Percentiles rank a stretch among this genome's conserved stretches.
These are phyloP conservation scores for Netelia fuscicornis DNA, from an alignment of 2,888 invertebrate species.

Conservation along the genomic window DNA sequence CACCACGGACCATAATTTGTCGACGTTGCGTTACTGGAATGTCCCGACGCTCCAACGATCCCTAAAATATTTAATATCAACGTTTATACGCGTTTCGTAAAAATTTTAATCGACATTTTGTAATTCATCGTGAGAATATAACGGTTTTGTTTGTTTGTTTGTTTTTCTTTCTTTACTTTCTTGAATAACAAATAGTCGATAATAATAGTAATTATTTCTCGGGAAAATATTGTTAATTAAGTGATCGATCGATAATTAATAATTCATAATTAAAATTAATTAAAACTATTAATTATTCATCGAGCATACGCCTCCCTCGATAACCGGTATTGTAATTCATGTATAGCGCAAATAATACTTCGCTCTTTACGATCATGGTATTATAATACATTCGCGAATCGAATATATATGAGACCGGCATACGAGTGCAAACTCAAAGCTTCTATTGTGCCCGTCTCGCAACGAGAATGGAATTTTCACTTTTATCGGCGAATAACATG, in stretches of 20 bases:
- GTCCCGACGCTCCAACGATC: background rate
- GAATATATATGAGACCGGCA: background rate
- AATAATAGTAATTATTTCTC: too few species aligned
- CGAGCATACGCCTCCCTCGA: background rate
- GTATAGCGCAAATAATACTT: constrained; percentile 21
- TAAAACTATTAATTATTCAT: constrained; percentile 20
- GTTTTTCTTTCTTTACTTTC: too few species aligned
- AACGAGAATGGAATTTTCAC: constrained; percentile 52
- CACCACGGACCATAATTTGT: background rate
- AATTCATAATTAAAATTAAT: background rate
- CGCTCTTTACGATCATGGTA: background rate
- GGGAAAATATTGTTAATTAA: too few species aligned
- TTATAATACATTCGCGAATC: constrained; percentile 10
- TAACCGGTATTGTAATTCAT: constrained; percentile 29
- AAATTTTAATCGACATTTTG: too few species aligned
- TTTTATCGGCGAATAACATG: constrained; percentile 51
- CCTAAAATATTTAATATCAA: too few species aligned
- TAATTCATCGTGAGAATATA: too few species aligned
- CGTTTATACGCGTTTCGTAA: too few species aligned
- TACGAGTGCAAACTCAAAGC: constrained; percentile 5
- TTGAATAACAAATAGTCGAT: too few species aligned
- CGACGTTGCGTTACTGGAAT: constrained; percentile 4
- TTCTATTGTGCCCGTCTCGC: constrained; percentile 32
- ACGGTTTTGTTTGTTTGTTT: too few species aligned
- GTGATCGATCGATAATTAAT: too few species aligned